These are phyloP conservation scores for Pseudopipra pipra DNA, from an alignment of 2,113 vertebrate genomes.

Conservation along the genomic window DNA sequence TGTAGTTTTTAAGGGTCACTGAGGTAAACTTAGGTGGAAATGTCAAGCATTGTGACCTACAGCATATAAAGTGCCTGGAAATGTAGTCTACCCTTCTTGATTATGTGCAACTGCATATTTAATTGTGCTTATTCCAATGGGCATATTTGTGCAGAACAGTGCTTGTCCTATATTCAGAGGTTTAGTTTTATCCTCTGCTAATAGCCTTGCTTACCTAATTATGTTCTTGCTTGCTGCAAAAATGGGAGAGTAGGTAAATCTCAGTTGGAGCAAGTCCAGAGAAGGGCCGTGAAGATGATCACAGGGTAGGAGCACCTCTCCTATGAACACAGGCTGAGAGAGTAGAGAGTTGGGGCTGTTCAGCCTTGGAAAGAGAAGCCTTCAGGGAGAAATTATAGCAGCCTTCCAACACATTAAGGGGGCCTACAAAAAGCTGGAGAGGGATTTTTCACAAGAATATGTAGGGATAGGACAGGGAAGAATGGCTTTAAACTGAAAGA, in stretches of 20 bases:
- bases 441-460: neutral
- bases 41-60: neutral
- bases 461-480: neutral
- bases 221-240: neutral
- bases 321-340: neutral
- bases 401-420: neutral
- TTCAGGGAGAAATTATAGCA: neutral
- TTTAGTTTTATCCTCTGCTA: neutral
- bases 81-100: neutral
- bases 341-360: neutral
- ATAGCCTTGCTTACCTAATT: neutral
- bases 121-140: neutral
- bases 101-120: neutral
- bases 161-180: neutral
- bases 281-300: neutral
- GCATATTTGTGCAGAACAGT: neutral
- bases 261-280: neutral
- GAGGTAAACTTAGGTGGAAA: neutral
- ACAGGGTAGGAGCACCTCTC: neutral
- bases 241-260: neutral
- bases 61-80: neutral
- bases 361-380: neutral
- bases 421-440: neutral
- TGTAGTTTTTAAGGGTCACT: neutral
- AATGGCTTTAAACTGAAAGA: neutral